Percentiles rank a stretch among this genome's conserved stretches.
Evolutionary conservation across 2,888 invertebrate genomes (phyloP).

Genomic region (Ctenicera cuprea): DNA sequence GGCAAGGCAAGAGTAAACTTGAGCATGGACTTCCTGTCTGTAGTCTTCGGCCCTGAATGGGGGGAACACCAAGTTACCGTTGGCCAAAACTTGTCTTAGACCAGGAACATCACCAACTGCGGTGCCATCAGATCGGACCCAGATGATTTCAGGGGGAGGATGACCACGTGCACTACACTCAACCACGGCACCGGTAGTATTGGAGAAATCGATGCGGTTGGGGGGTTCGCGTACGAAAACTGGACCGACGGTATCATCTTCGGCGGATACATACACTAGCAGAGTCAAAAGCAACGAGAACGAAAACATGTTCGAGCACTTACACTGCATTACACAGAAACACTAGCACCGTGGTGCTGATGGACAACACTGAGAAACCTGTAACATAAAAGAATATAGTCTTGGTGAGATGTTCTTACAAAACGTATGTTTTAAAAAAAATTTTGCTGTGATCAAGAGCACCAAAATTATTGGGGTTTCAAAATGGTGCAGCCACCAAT

Average conservation of each 20-base stretch:
- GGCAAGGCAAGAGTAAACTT: slow-evolving; percentile 94
- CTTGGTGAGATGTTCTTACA: no score
- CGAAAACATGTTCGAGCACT: slow-evolving; percentile 32
- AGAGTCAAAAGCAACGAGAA: slow-evolving; percentile 37
- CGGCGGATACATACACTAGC: slow-evolving; percentile 53
- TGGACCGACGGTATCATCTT: slow-evolving; percentile 79
- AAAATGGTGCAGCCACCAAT: no score
- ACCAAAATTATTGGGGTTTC: no score
- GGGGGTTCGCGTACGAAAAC: slow-evolving; percentile 94
- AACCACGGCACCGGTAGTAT: slow-evolving; percentile 93
- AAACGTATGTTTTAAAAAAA: no score
- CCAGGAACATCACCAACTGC: slow-evolving; percentile 93
- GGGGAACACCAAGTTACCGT: slow-evolving; percentile 95
- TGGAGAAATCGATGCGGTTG: slow-evolving; percentile 94
- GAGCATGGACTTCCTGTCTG: slow-evolving; percentile 94
- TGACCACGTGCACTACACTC: slow-evolving; percentile 94
- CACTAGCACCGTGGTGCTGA: slow-evolving; percentile 32
- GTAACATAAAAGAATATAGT: slow-evolving; percentile 11
- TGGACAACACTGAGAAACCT: slow-evolving; percentile 17
- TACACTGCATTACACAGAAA: slow-evolving; percentile 33
- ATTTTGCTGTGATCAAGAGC: no score
- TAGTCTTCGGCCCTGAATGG: slow-evolving; percentile 96
- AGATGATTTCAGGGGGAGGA: slow-evolving; percentile 93
- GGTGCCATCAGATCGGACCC: slow-evolving; percentile 93
- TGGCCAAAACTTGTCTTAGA: slow-evolving; percentile 83